Base-by-base conservation (phyloP, 2,888 invertebrate genomes). In the Amiota minor region DNA sequence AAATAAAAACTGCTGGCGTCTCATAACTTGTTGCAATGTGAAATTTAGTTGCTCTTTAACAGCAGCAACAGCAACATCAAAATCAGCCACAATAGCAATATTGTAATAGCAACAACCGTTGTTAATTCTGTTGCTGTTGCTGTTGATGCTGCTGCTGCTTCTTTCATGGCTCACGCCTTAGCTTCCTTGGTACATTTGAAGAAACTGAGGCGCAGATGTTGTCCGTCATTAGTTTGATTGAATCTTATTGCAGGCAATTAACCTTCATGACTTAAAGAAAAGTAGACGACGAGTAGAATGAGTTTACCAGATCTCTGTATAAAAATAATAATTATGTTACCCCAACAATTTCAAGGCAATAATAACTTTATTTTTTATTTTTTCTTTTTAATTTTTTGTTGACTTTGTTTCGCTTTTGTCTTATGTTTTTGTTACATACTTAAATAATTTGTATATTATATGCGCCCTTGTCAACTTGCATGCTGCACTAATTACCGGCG, bases 171-270 rank as follows among this genome's bases (percentile, higher is more conserved):
- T n/a, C 53, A n/a, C n/a, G 53, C 53, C 53, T 50, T 12, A 9
- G 53, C 12, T n/a, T 1, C 53, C 11, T 35, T 35, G 35, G 35
- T 35, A 8, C 35, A 35, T 35, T 35, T 35, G 35, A 35, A 35
- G 53, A 50, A 50, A 50, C 59, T 59, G 59, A 59, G 18, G 20
- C 49, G 46, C 20, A 56, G n/a, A 67, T 49, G 64, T 73, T 72
- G 75, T 76, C 76, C 83, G 69, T 84, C 84, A 83, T 85, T 83
- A 82, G 83, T 81, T 85, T 85, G 83, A 83, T 83, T 85, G 80
- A 85, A 83, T 83, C 83, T 85, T 80, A 85, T 85, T 85, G 82
- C 80, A 81, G 79, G 81, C 83, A 83, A 83, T 83, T 83, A 83
- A 83, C 83, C 85, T 82, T 78, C 75, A 23, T 68, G 67, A 68